Base-by-base conservation (phyloP, 1,140 invertebrate genomes). In the Lethocerus indicus region DNA sequence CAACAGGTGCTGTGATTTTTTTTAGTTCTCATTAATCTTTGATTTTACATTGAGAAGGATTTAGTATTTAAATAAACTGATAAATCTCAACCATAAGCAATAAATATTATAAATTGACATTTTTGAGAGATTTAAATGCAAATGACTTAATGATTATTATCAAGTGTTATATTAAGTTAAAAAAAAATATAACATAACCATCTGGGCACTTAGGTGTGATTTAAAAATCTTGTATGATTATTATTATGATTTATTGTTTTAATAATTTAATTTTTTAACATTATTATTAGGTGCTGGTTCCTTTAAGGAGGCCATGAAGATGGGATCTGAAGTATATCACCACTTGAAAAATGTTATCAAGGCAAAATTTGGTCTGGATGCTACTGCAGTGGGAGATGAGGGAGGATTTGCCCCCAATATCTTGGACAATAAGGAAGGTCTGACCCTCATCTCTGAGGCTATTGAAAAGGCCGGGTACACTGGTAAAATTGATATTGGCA, bases 391-490 rank as follows among this genome's bases (percentile, higher is more conserved):
- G 25, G 95, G 95, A 57, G 95, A 99, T 73, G 95, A 99, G 66
- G 95, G 96, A 72, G 95, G 95, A 56, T 99, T 99, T 67, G 95
- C 95, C 44, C 96, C 95, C 29, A 97, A 98, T 66, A 96, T 98
- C 65, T 76, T 83, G 53, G 88, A 92, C 63, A 95, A 95, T 69
- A 91, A 93, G 63, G 93, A 98, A 73, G 83, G 76, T 54, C 70
- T 98, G 3, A 78, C 76, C 55, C 73, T 98, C 2, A 85, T 98
- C 56, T 79, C 77, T 24, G 79, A 85, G 59, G 92, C 95, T 54
- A 97, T 98, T 61, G 81, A 81, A 55, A 87, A 88, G 61, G 88
- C 89, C 64, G 89, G 91, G 32, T 96, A 95, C 67, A 86, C 82
- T 58, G 91, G 88, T 54, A 89, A 90, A 67, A 72, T 92, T 63